Conservation (phyloP, 2,113 vertebrate genomes). For the Elaphurus davidianus region DNA sequence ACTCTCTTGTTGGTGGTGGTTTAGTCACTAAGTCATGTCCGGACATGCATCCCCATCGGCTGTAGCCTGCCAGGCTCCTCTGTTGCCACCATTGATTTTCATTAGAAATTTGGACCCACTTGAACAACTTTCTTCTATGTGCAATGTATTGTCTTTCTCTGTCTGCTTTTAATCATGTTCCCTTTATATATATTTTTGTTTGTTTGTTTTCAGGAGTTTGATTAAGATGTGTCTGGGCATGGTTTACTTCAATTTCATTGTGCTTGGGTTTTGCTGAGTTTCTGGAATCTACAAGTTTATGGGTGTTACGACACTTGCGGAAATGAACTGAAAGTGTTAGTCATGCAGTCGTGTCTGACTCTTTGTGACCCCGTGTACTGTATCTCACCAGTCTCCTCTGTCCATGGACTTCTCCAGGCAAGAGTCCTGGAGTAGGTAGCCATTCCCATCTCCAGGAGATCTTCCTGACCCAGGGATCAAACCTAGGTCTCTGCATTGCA, state of each 20-base stretch:
- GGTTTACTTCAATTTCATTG: not conserved
- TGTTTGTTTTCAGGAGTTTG: not conserved
- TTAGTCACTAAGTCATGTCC: not conserved
- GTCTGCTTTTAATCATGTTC: not conserved
- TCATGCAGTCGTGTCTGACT: not conserved
- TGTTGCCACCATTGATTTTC: not conserved
- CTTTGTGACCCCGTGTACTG: not conserved
- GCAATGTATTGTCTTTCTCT: not conserved
- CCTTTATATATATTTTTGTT: not conserved
- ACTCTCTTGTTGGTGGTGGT: not conserved
- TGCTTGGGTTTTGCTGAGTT: not conserved
- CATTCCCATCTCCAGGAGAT: not conserved
- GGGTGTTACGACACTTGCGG: not conserved
- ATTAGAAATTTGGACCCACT: not conserved
- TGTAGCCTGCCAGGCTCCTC: not conserved
- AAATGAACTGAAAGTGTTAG: not conserved
- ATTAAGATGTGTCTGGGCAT: not conserved
- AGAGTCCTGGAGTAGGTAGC: not conserved
- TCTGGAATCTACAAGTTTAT: not conserved
- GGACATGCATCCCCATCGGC: not conserved
- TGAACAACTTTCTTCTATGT: not conserved
- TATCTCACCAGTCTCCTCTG: not conserved
- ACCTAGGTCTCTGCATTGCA: not conserved
- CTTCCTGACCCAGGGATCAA: not conserved
- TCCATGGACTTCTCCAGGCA: not conserved